Percentiles rank a stretch among this genome's conserved stretches.
Evolutionary conservation across 1,140 invertebrate genomes (phyloP).

Genomic region (Lordiphosa collinella): DNA sequence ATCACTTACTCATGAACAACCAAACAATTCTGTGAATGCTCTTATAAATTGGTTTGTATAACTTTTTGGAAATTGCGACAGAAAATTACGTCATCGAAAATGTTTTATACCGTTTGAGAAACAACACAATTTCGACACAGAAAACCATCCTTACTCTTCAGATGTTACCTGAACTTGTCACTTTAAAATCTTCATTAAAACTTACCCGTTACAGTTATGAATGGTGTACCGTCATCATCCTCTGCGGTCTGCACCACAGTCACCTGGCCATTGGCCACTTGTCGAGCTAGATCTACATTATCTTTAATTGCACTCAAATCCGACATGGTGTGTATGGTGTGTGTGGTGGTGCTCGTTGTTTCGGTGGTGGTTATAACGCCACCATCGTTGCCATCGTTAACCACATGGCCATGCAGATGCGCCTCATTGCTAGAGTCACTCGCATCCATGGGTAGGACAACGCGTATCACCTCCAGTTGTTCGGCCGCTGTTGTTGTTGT

Average conservation of each 20-base stretch:
- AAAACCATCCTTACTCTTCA: too few relatives aligned
- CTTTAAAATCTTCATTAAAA: conserved; percentile 1
- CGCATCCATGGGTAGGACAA: conserved; percentile 75
- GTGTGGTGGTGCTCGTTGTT: conserved; percentile 22
- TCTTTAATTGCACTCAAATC: conserved; percentile 61
- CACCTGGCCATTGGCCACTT: conserved; percentile 70
- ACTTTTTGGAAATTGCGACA: too few relatives aligned
- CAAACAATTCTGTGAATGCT: too few relatives aligned
- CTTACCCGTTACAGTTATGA: conserved; percentile 75
- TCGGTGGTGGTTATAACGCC: conserved; percentile 32
- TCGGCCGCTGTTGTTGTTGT: conserved; percentile 32
- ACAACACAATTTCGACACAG: too few relatives aligned
- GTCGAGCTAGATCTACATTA: conserved; percentile 59
- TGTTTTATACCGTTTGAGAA: too few relatives aligned
- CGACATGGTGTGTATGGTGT: conserved; percentile 49
- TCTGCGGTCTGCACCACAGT: conserved; percentile 68
- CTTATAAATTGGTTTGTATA: too few relatives aligned
- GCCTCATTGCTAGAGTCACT: conserved; percentile 69
- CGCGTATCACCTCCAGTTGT: conserved; percentile 64
- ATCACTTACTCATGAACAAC: too few relatives aligned
- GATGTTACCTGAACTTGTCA: too few relatives aligned
- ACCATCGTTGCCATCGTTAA: conserved; percentile 36
- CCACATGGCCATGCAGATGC: conserved; percentile 52
- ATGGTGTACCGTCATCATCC: conserved; percentile 65
- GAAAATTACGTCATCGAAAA: too few relatives aligned